These are phyloP conservation scores for Montipora capitata DNA, from an alignment of 92 coral and sea anemone species.

Conservation along the genomic window DNA sequence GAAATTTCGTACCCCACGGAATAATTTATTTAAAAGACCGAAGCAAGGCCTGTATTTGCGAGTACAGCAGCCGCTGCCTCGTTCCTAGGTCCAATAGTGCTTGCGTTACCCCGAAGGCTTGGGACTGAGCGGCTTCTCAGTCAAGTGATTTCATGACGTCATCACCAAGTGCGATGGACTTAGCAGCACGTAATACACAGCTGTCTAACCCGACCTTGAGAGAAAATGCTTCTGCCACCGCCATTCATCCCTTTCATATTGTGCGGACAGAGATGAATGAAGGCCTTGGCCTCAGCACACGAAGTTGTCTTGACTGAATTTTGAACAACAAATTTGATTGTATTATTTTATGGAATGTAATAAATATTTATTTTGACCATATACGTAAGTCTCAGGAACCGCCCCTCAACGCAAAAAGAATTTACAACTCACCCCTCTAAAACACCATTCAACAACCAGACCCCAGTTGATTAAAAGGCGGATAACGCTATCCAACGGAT, in stretches of 20 bases:
- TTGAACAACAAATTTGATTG: background rate
- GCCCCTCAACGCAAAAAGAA: no score
- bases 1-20: background rate
- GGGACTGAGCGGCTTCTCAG: background rate
- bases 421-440: no score
- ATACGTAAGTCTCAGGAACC: background rate
- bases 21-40: background rate
- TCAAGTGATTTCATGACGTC: background rate
- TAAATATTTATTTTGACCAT: constrained; percentile 4
- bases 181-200: no score
- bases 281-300: background rate
- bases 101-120: background rate
- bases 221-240: no score
- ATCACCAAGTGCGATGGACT: background rate
- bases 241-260: no score
- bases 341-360: background rate
- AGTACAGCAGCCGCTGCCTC: background rate
- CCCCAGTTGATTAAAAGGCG: no score
- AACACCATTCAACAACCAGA: no score
- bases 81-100: background rate
- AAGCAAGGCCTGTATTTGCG: background rate
- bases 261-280: background rate
- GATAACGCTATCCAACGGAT: no score
- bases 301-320: background rate
- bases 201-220: background rate